Conservation (phyloP, 2,888 invertebrate species). For the Taphrorychus bicolor region DNA sequence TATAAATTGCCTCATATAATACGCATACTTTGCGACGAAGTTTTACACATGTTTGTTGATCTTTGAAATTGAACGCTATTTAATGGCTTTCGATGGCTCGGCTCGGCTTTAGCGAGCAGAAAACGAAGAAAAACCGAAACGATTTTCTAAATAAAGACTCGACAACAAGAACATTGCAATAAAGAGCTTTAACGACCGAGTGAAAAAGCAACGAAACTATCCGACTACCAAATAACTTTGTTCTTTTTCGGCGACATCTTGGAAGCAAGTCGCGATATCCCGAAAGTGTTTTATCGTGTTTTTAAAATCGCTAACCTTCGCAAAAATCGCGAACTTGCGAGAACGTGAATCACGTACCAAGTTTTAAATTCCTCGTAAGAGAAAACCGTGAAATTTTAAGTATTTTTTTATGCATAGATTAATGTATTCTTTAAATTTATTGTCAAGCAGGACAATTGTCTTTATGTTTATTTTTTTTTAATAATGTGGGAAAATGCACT, state of each 20-base stretch:
- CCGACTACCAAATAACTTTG: slow-evolving; percentile 20
- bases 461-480: too few relatives aligned
- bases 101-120: not conserved
- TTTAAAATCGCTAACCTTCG: slow-evolving; percentile 26
- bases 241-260: slow-evolving; percentile 18
- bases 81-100: not conserved
- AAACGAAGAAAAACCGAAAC: not conserved
- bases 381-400: not conserved
- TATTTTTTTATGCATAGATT: too few relatives aligned
- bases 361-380: not conserved
- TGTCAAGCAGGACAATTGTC: too few relatives aligned
- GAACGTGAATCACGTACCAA: not conserved
- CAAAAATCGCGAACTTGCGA: slow-evolving; percentile 15
- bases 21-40: not conserved
- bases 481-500: too few relatives aligned
- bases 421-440: too few relatives aligned
- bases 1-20: not conserved
- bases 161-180: not conserved
- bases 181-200: slow-evolving; percentile 8
- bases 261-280: slow-evolving; percentile 11
- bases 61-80: not conserved
- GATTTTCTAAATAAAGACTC: not conserved
- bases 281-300: slow-evolving; percentile 28
- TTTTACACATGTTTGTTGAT: not conserved
- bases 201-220: slow-evolving; percentile 16